Percentiles rank a stretch among this genome's conserved stretches.
Evolutionary conservation across 2,888 invertebrate genomes (phyloP).

Genomic region (Parascotia fuliginaria): DNA sequence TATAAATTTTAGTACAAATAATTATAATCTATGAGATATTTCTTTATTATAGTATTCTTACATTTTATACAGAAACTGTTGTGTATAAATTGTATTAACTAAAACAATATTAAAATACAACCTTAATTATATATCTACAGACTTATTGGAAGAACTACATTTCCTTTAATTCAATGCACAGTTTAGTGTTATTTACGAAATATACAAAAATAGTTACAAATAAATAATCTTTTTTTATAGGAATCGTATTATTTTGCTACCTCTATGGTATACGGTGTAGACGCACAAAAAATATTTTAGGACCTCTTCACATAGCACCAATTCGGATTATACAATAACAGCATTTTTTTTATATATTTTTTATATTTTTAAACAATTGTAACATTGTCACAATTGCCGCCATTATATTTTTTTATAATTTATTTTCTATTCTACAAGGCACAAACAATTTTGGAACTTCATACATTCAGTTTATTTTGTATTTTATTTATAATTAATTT

Average conservation of each 20-base stretch:
- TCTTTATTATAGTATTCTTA: conserved; percentile 66
- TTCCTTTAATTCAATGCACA: conserved; percentile 53
- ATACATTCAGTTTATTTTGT: conserved; percentile 19
- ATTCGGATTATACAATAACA: conserved; percentile 46
- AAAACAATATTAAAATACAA: conserved; percentile 57
- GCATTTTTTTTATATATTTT: conserved; percentile 39
- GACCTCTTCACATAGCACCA: conserved; percentile 67
- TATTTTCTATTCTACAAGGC: conserved; percentile 28
- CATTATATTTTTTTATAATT: conserved; percentile 18
- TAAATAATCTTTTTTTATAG: conserved; percentile 81
- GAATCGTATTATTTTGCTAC: conserved; percentile 62
- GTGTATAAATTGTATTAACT: conserved; percentile 48
- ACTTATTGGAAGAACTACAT: conserved; percentile 74
- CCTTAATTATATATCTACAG: conserved; percentile 78
- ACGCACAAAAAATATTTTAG: conserved; percentile 51
- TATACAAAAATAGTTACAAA: conserved; percentile 83
- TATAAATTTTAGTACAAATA: conserved; percentile 75
- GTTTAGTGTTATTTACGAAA: conserved; percentile 64
- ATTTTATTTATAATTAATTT: conserved; percentile 27
- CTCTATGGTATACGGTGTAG: conserved; percentile 55
- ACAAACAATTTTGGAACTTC: conserved; percentile 34
- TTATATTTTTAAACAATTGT: conserved; percentile 29
- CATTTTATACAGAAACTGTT: conserved; percentile 78
- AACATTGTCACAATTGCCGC: conserved; percentile 31
- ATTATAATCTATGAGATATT: conserved; percentile 75